Evolutionary conservation across 2,888 invertebrate species (phyloP).

Genomic region (Cheilosia soror): DNA sequence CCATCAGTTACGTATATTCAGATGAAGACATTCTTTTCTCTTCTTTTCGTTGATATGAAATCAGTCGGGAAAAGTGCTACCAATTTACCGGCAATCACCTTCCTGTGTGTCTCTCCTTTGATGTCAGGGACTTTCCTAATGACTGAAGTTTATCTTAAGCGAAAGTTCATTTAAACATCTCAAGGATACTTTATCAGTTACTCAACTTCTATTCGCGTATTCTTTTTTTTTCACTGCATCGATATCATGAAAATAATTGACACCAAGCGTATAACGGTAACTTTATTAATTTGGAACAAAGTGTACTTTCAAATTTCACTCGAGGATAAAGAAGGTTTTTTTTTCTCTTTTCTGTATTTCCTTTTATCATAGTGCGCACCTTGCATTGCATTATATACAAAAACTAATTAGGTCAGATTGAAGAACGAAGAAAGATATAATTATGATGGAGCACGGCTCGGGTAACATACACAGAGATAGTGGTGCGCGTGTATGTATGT

Average conservation of each 20-base stretch:
- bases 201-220: not conserved
- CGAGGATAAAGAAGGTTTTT: not conserved
- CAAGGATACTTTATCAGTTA: conserved; percentile 16
- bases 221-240: conserved; percentile 19
- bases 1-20: not conserved
- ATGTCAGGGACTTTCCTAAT: conserved; percentile 15
- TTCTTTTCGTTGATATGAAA: not conserved
- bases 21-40: not conserved
- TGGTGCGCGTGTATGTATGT: not conserved
- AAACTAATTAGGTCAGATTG: conserved; percentile 53
- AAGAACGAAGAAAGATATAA: conserved; percentile 35
- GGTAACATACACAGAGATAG: not conserved
- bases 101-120: not conserved
- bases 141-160: conserved; percentile 7
- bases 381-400: not conserved
- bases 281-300: conserved; percentile 47
- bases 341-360: not conserved
- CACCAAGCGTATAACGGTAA: conserved; percentile 15
- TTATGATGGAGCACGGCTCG: conserved; percentile 40
- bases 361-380: not conserved
- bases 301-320: conserved; percentile 26
- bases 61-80: not conserved
- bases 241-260: conserved; percentile 68
- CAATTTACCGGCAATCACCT: not conserved
- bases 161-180: conserved; percentile 26